Evolutionary conservation across 2,888 invertebrate species (phyloP).

Genomic region (Aelia acuminata): DNA sequence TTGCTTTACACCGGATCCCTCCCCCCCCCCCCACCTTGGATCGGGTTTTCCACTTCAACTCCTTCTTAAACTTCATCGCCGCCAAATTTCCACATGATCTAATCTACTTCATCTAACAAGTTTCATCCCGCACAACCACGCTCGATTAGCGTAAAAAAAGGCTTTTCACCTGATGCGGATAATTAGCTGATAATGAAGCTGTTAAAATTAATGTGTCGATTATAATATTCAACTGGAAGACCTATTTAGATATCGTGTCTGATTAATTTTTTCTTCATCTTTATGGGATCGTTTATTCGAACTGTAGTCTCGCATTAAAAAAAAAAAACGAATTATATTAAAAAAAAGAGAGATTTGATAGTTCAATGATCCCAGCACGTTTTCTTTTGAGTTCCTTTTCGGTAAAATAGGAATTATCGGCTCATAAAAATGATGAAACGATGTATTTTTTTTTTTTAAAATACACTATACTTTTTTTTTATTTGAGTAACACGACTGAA

Average conservation of each 20-base stretch:
- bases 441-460: too few species aligned
- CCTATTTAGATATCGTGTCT: background rate
- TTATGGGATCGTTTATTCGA: too few species aligned
- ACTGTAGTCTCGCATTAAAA: background rate
- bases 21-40: background rate
- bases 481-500: too few species aligned
- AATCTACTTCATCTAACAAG: constrained; percentile 47
- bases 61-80: constrained; percentile 42
- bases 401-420: too few species aligned
- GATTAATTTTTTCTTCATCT: background rate
- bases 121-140: background rate
- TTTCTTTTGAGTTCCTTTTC: background rate
- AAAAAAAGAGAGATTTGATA: too few species aligned
- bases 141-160: background rate
- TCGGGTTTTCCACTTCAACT: constrained; percentile 48
- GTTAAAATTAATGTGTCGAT: background rate
- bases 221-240: background rate
- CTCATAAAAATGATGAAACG: too few species aligned
- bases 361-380: background rate
- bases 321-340: background rate
- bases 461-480: too few species aligned
- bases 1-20: background rate
- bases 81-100: constrained; percentile 54
- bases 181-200: constrained; percentile 9
- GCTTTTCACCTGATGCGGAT: background rate